These are phyloP conservation scores for Cladopsammia gracilis DNA, from an alignment of 64 coral and sea anemone species.

Conservation along the genomic window DNA sequence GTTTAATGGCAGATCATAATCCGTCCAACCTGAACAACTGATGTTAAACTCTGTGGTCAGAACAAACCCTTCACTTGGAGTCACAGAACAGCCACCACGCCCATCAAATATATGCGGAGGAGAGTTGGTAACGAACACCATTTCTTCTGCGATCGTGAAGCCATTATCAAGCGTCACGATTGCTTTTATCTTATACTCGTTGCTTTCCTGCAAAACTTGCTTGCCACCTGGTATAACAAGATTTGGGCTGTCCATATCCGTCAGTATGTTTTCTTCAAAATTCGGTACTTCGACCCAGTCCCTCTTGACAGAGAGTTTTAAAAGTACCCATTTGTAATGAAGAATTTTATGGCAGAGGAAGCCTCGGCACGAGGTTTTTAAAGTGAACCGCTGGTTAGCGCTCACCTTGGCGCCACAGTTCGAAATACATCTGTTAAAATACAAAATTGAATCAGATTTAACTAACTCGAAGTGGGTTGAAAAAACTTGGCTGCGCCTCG, in stretches of 20 bases:
- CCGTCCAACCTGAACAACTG: conserved; percentile 52
- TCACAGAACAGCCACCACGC: conserved; percentile 37
- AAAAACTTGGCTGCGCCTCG: too few relatives aligned
- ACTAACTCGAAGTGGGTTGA: too few relatives aligned
- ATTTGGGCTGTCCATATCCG: conserved; percentile 68
- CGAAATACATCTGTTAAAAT: conserved; percentile 56
- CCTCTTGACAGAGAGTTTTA: background rate
- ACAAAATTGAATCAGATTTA: background rate
- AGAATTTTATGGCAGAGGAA: conserved; percentile 59
- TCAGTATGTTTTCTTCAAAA: conserved; percentile 44
- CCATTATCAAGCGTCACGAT: background rate
- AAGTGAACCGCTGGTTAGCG: conserved; percentile 45
- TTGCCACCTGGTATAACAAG: conserved; percentile 65
- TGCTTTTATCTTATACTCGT: background rate
- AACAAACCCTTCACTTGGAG: conserved; percentile 55
- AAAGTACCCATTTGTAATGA: conserved; percentile 73
- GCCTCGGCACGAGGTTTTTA: conserved; percentile 74
- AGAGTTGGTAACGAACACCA: conserved; percentile 73
- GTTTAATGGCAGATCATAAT: conserved; percentile 62
- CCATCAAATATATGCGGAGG: conserved; percentile 6
- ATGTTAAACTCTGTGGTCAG: conserved; percentile 67
- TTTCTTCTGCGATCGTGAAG: background rate
- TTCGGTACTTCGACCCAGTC: conserved; percentile 49
- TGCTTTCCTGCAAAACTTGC: conserved; percentile 31
- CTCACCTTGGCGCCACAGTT: conserved; percentile 77